A percentile compares a stretch with the other conserved stretches of the same genome.
These are phyloP conservation scores for Gopherus flavomarginatus DNA, from an alignment of 2,113 vertebrate genomes.

Conservation along the genomic window DNA sequence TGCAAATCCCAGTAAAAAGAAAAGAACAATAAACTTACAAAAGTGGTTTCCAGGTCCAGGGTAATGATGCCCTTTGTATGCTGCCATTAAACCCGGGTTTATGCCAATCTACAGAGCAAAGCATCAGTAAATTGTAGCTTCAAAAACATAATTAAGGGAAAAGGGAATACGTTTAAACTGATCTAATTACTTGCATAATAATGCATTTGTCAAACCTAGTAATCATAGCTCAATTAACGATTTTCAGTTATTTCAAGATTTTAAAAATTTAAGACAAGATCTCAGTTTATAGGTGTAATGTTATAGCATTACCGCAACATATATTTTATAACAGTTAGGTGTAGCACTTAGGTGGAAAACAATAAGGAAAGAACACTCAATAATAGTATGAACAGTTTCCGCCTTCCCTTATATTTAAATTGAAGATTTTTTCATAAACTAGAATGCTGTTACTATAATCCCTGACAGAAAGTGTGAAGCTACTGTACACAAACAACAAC, in stretches of 20 bases:
- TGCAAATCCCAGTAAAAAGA: background rate
- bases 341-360: background rate
- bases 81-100: slow-evolving; percentile 98
- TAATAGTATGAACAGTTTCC: background rate
- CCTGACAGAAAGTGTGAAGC: slow-evolving; percentile 44
- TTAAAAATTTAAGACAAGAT: background rate
- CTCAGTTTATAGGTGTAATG: background rate
- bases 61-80: slow-evolving; percentile 97
- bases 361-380: background rate
- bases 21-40: slow-evolving; percentile 83
- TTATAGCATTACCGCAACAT: background rate
- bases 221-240: background rate
- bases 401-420: fast-evolving
- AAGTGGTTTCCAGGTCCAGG: slow-evolving; percentile 99
- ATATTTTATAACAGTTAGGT: background rate
- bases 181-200: background rate
- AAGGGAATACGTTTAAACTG: background rate
- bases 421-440: slow-evolving; percentile 9
- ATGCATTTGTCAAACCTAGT: background rate
- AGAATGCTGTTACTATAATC: background rate
- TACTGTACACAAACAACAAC: slow-evolving; percentile 24
- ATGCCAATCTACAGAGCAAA: slow-evolving; percentile 91
- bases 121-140: slow-evolving; percentile 8
- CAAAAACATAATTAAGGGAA: background rate
- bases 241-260: background rate